Base-by-base conservation (phyloP, 2,797 vertebrate species). In the Leontocebus nigricollis region DNA sequence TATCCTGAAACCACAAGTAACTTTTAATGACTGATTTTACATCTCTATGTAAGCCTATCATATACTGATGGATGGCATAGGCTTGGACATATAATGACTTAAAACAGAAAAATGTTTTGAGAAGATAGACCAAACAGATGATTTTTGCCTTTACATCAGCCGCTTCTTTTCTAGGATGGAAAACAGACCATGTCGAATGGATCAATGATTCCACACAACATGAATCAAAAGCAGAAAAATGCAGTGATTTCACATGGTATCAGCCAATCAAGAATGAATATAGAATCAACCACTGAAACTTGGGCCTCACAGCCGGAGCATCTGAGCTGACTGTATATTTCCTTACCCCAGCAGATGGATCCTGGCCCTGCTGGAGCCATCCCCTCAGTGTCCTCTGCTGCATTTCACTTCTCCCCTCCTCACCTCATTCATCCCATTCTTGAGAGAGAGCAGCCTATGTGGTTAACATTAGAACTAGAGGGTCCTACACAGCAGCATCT, bases 401-500 rank as follows among this genome's bases (percentile, higher is more conserved):
- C 17, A 82, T 97, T 96, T 50, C 82, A 86, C 92, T 81, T 20
- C 27, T 33, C 3, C 2, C 14, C 4, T 52, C 6, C 30, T 24
- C 12, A 19, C 3, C 4, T 22, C 33, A 50, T 10, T 24, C 94
- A 95, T 97, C 89, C 75, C 77, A 82, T 19, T 52, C 39, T 44
- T 67, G 55, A 90, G n/a, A 67, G 46, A 98, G 48, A 96, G 90
- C 11, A 88, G 82, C 41, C 57, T 73, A 3, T 36, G 61, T 39
- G 80, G 46, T 94, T 97, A 97, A 96, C 97, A 92, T 96, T 76
- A 96, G 73, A 92, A 96, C 76, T 61, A 7, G 15, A 88, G 24
- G 55, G 81, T 84, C 80, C 92, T 33, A 19, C 5, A 93, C 39
- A 80, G 39, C 27, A 93, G 61, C 20, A 97, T 5, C 7, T 79